Evolutionary conservation across 2,113 vertebrate genomes (phyloP).

Genomic region (Leptodactylus fuscus): DNA sequence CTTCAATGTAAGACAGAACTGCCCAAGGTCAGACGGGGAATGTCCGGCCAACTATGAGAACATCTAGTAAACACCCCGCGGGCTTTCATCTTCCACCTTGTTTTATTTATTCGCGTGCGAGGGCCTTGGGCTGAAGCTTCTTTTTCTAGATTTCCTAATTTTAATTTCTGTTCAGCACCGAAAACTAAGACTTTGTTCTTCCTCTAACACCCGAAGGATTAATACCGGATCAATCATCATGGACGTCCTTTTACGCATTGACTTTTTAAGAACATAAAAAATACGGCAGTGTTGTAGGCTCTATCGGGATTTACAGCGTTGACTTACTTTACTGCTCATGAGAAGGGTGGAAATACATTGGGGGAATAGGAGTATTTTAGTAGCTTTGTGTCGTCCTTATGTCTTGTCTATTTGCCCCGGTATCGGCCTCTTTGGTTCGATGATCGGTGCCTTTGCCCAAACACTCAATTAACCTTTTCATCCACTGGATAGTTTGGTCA

Average conservation of each 20-base stretch:
- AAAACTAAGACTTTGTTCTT: neutral
- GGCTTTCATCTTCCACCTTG: neutral
- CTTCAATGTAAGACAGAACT: neutral
- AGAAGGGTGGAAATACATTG: neutral
- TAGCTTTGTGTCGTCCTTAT: no score
- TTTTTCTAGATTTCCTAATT: neutral
- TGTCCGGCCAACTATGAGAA: neutral
- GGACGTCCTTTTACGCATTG: neutral
- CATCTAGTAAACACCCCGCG: neutral
- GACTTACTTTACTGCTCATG: neutral
- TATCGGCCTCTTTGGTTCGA: no score
- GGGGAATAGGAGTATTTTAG: conserved; percentile 6
- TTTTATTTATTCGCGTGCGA: conserved; percentile 28
- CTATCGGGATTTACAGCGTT: conserved; percentile 27
- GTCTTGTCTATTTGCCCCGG: no score
- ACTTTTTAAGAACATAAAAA: conserved; percentile 1
- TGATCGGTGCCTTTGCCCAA: no score
- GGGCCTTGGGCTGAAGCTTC: neutral
- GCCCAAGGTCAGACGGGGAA: conserved; percentile 1
- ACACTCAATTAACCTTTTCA: no score
- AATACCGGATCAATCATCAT: conserved; percentile 6
- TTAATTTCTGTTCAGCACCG: neutral
- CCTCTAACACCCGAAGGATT: neutral
- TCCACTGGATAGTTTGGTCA: no score
- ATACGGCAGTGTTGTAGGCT: neutral